Evolutionary conservation across 2,113 vertebrate species (phyloP).

Genomic region (Stomatorhinus ivindoensis): DNA sequence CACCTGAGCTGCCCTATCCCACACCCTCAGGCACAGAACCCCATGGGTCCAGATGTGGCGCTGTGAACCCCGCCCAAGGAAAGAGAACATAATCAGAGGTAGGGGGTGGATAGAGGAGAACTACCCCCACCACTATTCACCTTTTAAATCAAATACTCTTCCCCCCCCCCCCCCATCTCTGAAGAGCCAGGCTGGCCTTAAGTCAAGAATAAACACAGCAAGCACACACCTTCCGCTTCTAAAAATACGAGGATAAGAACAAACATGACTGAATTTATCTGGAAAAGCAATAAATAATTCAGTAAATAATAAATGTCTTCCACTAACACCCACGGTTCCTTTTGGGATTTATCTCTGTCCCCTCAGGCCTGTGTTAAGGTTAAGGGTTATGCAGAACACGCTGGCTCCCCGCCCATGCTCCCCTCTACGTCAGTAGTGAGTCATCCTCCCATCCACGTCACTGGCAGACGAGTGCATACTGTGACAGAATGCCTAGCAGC

Average conservation of each 20-base stretch:
- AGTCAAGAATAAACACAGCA: constrained; percentile 20
- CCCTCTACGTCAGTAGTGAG: constrained; percentile 51
- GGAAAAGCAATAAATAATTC: constrained; percentile 13
- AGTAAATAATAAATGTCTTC: not conserved
- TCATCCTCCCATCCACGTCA: constrained; percentile 68
- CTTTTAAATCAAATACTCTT: constrained; percentile 11
- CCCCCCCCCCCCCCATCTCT: constrained; percentile 13
- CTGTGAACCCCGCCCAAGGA: not conserved
- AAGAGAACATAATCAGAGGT: not conserved
- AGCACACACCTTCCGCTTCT: constrained; percentile 43
- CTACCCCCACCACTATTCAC: too few relatives aligned
- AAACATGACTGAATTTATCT: constrained; percentile 27
- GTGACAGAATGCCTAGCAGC: constrained; percentile 61
- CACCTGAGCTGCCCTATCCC: too few relatives aligned
- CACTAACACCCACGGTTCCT: constrained; percentile 18
- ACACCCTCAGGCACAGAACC: not conserved
- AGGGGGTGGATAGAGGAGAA: not conserved
- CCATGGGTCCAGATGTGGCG: not conserved
- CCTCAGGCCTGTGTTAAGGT: constrained; percentile 24
- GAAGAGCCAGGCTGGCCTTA: constrained; percentile 36
- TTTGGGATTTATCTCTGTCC: not conserved
- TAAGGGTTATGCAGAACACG: constrained; percentile 32
- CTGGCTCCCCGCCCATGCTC: constrained; percentile 31
- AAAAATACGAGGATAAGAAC: constrained; percentile 47
- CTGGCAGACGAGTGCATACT: constrained; percentile 57